A percentile compares a stretch with the other conserved stretches of the same genome.
Evolutionary conservation across 2,113 vertebrate species (phyloP).

Genomic region (Pipra filicauda): DNA sequence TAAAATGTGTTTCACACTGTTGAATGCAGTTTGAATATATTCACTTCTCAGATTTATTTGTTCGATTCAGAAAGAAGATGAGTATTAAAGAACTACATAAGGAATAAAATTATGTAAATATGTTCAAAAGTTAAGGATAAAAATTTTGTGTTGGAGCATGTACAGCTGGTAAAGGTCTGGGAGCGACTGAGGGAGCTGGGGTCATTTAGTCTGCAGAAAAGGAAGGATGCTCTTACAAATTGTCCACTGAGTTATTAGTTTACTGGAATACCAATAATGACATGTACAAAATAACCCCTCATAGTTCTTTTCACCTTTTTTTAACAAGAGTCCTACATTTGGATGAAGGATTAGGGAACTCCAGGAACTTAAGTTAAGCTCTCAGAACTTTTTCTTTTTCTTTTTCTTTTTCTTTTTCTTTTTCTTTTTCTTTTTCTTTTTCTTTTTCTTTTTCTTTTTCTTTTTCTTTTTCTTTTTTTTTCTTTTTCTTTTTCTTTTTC

Average conservation of each 20-base stretch:
- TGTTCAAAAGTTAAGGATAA: neutral
- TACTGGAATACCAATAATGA: neutral
- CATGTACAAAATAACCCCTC: neutral
- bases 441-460: neutral
- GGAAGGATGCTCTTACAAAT: neutral
- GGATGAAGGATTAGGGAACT: neutral
- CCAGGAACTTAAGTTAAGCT: neutral
- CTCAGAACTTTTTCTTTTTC: neutral
- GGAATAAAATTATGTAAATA: neutral
- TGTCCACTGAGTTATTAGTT: neutral
- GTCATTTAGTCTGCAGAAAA: neutral
- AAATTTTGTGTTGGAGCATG: neutral
- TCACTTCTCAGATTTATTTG: neutral
- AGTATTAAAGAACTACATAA: neutral
- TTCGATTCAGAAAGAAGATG: neutral
- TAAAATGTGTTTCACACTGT: neutral
- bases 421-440: neutral
- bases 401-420: neutral
- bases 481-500: too few species aligned
- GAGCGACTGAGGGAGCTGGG: neutral
- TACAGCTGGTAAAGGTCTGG: neutral
- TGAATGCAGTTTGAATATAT: neutral
- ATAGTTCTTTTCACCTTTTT: neutral
- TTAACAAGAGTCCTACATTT: neutral
- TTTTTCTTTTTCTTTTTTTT: too few species aligned